Percentiles rank a stretch among this genome's conserved stretches.
phyloP scores from a whole-genome alignment of 1,140 invertebrate genomes.

The Wiebesia pumilae region DNA sequence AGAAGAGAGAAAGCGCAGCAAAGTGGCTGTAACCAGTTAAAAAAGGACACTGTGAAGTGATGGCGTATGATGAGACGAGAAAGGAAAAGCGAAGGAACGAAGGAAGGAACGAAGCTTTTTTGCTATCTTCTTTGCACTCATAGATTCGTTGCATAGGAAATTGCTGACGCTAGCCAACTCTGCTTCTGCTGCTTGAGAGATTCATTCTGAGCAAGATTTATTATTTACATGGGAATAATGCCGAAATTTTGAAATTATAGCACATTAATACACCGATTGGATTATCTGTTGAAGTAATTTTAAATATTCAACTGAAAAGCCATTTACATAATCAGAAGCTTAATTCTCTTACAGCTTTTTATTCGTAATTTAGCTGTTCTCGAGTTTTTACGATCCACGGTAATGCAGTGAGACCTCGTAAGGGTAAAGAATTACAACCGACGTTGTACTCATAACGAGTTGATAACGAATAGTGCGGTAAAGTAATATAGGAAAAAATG shows the following conservation, averaged over 20 bases:
- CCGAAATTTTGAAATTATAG: slow-evolving; percentile 47
- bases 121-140: neutral
- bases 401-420: too few relatives aligned
- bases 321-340: too few relatives aligned
- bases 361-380: too few relatives aligned
- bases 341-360: too few relatives aligned
- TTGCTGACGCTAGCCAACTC: slow-evolving; percentile 26
- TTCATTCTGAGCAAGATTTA: slow-evolving; percentile 35
- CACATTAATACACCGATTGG: slow-evolving; percentile 25
- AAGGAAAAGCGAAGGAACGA: neutral
- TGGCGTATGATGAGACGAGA: neutral
- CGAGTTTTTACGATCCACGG: too few relatives aligned
- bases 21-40: too few relatives aligned
- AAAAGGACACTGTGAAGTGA: neutral
- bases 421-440: too few relatives aligned
- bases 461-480: too few relatives aligned
- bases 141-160: slow-evolving; percentile 6
- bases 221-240: slow-evolving; percentile 50
- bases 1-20: too few relatives aligned
- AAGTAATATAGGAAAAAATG: too few relatives aligned
- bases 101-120: neutral
- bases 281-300: neutral
- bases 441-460: too few relatives aligned
- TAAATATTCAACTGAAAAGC: too few relatives aligned
- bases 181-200: neutral